Evolutionary conservation across 2,113 vertebrate genomes (phyloP), one percentile per base, ranked within the genome.

Genomic region (Connochaetes taurinus): DNA sequence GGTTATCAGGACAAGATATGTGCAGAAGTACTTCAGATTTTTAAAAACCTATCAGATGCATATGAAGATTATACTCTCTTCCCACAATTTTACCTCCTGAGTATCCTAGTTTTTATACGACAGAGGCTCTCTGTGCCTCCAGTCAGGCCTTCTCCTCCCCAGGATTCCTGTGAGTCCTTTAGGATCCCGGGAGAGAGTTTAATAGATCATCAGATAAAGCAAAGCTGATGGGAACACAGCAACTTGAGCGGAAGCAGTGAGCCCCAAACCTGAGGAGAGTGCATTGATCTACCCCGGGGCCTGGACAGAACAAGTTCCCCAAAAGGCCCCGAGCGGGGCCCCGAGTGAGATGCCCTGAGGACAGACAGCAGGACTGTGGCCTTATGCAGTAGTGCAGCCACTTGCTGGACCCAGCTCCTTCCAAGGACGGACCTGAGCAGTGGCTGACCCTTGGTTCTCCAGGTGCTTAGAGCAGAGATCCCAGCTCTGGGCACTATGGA

Each of bases 271-370:
- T 8, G 36, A 83, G 36, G 15, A 74, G 23, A 2, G 6, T 4
- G 45, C 12, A 40, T 3, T 29, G 45, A n/a, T 45, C 52, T 3
- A 9, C 29, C 36, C 27, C 0, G 0, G 15, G n/a, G 12, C 36
- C 50, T 23, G 31, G 36, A 62, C 7, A 19, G 67, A 45, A 16
- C 8, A 6, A n/a, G 40, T 47, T 6, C 29, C 50, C 84, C 27
- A 0, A 8, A 36, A 62, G n/a, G 16, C 40, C 25, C 14, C 1
- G 1, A 2, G 57, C 0, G 0, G 2, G 76, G 33, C 0, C 57
- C 25, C 5, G 2, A 58, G 57, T 55, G 87, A 21, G 47, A 21
- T 25, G 4, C 40, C 45, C 0, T 2, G 45, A 60, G 29, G 40
- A 52, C 27, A n/a, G 60, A 7, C 19, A 43, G 60, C 0, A 6